These are phyloP conservation scores for Lichenostomus cassidix DNA, from an alignment of 2,113 vertebrate species.

Conservation along the genomic window DNA sequence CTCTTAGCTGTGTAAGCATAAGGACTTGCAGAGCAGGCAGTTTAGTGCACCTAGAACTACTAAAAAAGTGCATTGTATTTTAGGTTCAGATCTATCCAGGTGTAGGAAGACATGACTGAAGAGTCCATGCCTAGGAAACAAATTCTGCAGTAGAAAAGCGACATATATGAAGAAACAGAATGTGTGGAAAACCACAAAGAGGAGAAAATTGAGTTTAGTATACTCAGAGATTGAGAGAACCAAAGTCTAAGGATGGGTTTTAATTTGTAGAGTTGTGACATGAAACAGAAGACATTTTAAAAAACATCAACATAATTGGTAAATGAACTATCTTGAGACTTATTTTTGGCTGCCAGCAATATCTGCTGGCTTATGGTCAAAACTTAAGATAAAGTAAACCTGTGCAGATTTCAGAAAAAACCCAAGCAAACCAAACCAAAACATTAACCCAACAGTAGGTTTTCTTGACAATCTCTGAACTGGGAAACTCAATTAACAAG, in stretches of 20 bases:
- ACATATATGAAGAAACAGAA: not conserved
- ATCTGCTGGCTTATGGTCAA: not conserved
- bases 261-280: not conserved
- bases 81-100: not conserved
- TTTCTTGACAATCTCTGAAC: not conserved
- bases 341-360: not conserved
- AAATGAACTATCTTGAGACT: not conserved
- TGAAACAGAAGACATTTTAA: not conserved
- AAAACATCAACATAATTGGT: not conserved
- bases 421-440: not conserved
- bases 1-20: not conserved
- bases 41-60: not conserved
- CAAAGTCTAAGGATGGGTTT: accelerated
- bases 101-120: not conserved
- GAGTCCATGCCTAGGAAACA: not conserved
- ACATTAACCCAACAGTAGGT: not conserved
- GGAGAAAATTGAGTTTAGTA: not conserved
- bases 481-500: not conserved
- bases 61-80: not conserved
- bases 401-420: not conserved
- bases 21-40: not conserved
- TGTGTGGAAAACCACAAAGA: not conserved
- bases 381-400: not conserved
- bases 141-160: not conserved
- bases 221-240: not conserved